Evolutionary conservation across 1,140 invertebrate genomes (phyloP).

Genomic region (Trichonephila clavipes): DNA sequence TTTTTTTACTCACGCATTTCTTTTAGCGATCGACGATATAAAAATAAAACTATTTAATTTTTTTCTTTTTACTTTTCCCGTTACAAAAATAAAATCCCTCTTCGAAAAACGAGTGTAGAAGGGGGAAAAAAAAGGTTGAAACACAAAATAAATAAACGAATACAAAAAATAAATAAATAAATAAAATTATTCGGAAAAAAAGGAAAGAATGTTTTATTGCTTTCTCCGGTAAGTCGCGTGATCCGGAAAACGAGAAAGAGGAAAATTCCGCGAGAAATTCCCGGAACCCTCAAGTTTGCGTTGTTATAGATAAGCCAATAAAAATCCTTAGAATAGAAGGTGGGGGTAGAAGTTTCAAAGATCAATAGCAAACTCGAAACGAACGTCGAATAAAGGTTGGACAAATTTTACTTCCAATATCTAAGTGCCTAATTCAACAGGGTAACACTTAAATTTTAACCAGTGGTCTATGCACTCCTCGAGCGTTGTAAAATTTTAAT

Average conservation of each 20-base stretch:
- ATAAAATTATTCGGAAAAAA: constrained; percentile 7
- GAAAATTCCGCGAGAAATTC: not conserved
- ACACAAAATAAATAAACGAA: constrained; percentile 11
- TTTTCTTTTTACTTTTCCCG: not conserved
- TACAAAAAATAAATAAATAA: not conserved
- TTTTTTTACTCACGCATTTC: not conserved
- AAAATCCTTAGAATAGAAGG: not conserved
- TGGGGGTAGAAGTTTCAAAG: not conserved
- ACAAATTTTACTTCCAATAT: not conserved
- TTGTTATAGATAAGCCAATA: constrained; percentile 60
- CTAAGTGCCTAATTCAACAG: not conserved
- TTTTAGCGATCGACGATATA: not conserved
- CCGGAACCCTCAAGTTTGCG: constrained; percentile 48
- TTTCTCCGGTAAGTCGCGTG: constrained; percentile 14
- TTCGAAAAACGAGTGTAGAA: not conserved
- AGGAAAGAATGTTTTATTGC: constrained; percentile 48
- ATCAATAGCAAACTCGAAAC: not conserved
- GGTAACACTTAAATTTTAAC: no score
- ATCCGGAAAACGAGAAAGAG: constrained; percentile 42
- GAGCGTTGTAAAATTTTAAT: no score
- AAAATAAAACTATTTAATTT: not conserved
- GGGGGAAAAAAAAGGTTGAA: not conserved
- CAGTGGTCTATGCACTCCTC: no score
- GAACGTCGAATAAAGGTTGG: not conserved
- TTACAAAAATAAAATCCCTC: not conserved